phyloP scores from a whole-genome alignment of 2,888 invertebrate genomes.

The Hyppa rectilinea region DNA sequence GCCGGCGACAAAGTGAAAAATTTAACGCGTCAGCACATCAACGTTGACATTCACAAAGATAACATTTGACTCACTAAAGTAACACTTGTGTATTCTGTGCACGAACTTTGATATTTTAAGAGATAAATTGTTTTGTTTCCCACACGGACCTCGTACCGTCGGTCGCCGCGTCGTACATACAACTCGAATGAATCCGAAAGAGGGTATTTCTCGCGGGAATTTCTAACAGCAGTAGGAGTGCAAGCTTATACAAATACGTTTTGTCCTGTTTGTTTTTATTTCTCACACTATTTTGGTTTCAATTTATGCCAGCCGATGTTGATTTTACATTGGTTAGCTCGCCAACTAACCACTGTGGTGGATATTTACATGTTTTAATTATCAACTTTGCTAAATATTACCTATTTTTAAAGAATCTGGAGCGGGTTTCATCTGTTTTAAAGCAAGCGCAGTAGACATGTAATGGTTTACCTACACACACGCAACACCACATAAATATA shows the following conservation, averaged over 20 bases:
- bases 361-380: conserved; percentile 70
- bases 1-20: conserved; percentile 61
- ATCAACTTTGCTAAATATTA: conserved; percentile 70
- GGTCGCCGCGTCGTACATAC: not conserved
- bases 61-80: conserved; percentile 25
- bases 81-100: conserved; percentile 28
- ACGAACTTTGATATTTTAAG: conserved; percentile 38
- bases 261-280: conserved; percentile 61
- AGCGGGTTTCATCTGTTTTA: conserved; percentile 81
- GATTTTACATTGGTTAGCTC: conserved; percentile 60
- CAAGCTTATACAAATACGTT: conserved; percentile 50
- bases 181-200: conserved; percentile 27
- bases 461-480: conserved; percentile 76
- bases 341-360: conserved; percentile 54
- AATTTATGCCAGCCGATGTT: conserved; percentile 62
- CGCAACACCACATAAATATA: conserved; percentile 80
- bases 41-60: conserved; percentile 55
- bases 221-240: conserved; percentile 30
- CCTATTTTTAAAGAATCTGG: conserved; percentile 76
- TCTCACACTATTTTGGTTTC: conserved; percentile 58
- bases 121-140: conserved; percentile 38
- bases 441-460: conserved; percentile 75
- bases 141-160: not conserved
- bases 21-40: conserved; percentile 62
- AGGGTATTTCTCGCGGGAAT: conserved; percentile 45